Evolutionary conservation across 2,888 invertebrate species (phyloP), one percentile per base, ranked within the genome.

Genomic region (Boloria selene): DNA sequence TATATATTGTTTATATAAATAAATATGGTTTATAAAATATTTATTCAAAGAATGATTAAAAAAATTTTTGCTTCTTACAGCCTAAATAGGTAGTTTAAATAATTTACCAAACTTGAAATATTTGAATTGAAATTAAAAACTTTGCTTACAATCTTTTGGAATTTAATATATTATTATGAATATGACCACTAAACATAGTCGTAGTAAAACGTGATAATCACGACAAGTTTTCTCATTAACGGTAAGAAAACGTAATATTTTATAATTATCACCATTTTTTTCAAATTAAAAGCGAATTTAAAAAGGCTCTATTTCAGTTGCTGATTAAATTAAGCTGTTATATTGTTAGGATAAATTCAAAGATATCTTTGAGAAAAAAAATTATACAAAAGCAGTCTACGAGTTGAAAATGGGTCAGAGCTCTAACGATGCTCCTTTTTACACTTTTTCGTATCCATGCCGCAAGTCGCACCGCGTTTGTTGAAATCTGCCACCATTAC

Each of bases 341-440:
- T 69, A 66, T 64, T 69, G 66, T 62, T 61, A 45, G 52, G 55
- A 64, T 55, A 59, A 70, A 59, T 60, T 64, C 55, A 68, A 68
- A 68, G 70, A 68, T 64, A 66, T 68, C 70, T 65, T 63, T 70
- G 68, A 65, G 60, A 56, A 58, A 61, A 64, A 54, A 54, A 53
- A 68, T 62, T 58, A 60, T 61, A 61, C 51, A 49, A 47, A 66
- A 52, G 61, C 64, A 26, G 64, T 59, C 56, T 58, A 64, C 59
- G 10, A 56, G 62, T 67, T 66, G 70, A 75, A 73, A 84, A 81
- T 83, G 74, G 86, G 86, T 85, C 86, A 84, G 79, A 71, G 74
- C 76, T 80, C 76, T 82, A 79, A 84, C 80, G 85, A 83, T 75
- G 78, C 77, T 77, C 79, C 75, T 82, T 84, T 82, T 83, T 79